phyloP scores from a whole-genome alignment of 30 jellyfish, hydroid and myxozoan genomes.

The Aurelia sp. region DNA sequence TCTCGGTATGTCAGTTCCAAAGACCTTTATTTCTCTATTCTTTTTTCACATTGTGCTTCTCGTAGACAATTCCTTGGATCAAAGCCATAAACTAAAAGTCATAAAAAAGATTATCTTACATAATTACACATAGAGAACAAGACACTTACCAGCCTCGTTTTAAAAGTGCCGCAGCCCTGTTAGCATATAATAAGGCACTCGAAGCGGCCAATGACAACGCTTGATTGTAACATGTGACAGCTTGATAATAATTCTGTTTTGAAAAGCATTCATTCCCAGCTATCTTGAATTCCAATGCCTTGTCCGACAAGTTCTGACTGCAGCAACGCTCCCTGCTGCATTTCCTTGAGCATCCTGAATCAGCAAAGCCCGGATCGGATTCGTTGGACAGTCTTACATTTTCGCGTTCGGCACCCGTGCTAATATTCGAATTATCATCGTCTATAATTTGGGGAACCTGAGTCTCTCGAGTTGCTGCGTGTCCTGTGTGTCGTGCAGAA shows the following conservation, averaged over 20 bases:
- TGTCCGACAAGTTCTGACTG: slow-evolving; percentile 30
- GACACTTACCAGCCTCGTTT: slow-evolving; percentile 86
- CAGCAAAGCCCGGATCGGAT: neutral
- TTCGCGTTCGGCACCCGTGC: neutral
- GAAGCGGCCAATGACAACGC: slow-evolving; percentile 72
- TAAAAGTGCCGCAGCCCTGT: slow-evolving; percentile 96
- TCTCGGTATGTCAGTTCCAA: too few species aligned
- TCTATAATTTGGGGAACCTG: neutral
- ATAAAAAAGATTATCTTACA: too few species aligned
- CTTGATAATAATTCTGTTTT: slow-evolving; percentile 85
- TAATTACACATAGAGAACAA: too few species aligned
- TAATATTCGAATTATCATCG: slow-evolving; percentile 10
- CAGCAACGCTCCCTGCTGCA: neutral
- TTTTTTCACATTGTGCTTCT: too few species aligned
- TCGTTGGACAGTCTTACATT: neutral
- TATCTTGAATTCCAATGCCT: slow-evolving; percentile 70
- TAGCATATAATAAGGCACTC: slow-evolving; percentile 92
- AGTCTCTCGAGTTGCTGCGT: neutral
- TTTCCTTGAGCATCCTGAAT: neutral
- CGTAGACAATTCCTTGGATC: too few species aligned
- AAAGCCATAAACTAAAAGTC: too few species aligned
- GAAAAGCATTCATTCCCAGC: slow-evolving; percentile 95
- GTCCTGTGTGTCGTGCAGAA: slow-evolving; percentile 58
- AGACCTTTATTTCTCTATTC: too few species aligned
- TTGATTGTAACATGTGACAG: slow-evolving; percentile 79